These are phyloP conservation scores for Poecile atricapillus DNA, from an alignment of 2,113 vertebrate genomes.

Conservation along the genomic window DNA sequence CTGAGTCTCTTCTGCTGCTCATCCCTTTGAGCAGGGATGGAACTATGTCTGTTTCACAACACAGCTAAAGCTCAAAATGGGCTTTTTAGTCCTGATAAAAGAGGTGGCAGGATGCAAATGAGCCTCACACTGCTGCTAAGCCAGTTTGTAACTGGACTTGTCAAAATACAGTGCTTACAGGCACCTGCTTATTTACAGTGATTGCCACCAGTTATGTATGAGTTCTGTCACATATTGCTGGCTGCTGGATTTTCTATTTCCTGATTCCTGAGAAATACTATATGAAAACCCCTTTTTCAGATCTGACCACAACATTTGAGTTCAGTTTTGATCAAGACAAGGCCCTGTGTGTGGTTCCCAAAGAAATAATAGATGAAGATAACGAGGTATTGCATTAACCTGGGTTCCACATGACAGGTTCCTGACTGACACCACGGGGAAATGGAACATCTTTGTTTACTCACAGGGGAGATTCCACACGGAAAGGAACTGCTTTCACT, in stretches of 20 bases:
- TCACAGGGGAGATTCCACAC: neutral
- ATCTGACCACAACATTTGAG: neutral
- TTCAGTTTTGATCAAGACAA: neutral
- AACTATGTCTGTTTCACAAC: rapidly evolving
- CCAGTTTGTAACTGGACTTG: neutral
- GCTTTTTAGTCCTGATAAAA: neutral
- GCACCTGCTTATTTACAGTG: neutral
- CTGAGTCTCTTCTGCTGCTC: neutral
- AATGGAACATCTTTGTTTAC: constrained; percentile 38
- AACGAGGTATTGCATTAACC: neutral
- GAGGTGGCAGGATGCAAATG: neutral
- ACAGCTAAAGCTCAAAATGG: neutral
- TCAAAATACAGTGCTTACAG: neutral
- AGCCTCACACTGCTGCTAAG: neutral
- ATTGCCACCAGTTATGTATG: neutral
- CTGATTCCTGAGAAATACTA: neutral
- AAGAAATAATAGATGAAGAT: neutral
- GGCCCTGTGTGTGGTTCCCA: neutral
- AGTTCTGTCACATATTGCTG: neutral
- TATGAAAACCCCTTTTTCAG: neutral
- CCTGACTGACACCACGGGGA: neutral
- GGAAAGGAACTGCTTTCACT: neutral
- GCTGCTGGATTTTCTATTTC: neutral
- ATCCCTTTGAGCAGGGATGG: neutral
- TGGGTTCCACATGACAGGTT: neutral